Conservation (phyloP, 2,797 vertebrate species). For the Denticeps clupeoides region DNA sequence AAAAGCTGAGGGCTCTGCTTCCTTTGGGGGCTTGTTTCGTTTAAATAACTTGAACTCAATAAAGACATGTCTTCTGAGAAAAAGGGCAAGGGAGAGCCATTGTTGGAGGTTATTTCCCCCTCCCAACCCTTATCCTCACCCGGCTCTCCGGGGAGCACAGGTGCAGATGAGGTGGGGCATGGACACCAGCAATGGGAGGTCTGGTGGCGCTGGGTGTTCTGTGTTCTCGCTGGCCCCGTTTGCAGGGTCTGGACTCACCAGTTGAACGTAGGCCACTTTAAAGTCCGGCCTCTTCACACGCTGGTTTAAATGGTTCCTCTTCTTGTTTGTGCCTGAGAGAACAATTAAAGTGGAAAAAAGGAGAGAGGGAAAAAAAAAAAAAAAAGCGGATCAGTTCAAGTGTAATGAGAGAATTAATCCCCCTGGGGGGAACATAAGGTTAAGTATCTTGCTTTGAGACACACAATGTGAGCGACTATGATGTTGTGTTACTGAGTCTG, state of each 20-base stretch:
- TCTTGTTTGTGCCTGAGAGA: constrained; percentile 66
- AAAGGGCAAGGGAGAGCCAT: constrained; percentile 3
- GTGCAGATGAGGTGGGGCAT: too few relatives aligned
- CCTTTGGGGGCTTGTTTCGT: constrained; percentile 17
- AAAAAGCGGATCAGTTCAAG: not conserved
- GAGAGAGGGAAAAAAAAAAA: not conserved
- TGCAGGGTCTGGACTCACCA: constrained; percentile 66
- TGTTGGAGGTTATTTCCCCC: constrained; percentile 21
- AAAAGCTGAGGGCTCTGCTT: constrained; percentile 17
- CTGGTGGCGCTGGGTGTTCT: not conserved
- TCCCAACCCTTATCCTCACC: too few relatives aligned
- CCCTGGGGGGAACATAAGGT: too few relatives aligned
- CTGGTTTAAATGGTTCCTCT: constrained; percentile 77
- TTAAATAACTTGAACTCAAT: constrained; percentile 24
- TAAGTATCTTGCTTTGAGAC: too few relatives aligned
- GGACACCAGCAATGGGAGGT: too few relatives aligned
- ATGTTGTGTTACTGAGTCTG: too few relatives aligned
- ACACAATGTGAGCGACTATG: too few relatives aligned
- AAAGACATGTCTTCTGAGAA: constrained; percentile 11
- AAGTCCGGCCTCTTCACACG: constrained; percentile 82
- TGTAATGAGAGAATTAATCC: not conserved
- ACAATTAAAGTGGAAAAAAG: not conserved
- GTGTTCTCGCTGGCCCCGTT: not conserved
- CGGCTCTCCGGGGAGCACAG: too few relatives aligned
- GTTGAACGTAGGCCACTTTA: constrained; percentile 90